Conservation (phyloP, 2,888 invertebrate genomes). For the Parnassius mnemosyne region DNA sequence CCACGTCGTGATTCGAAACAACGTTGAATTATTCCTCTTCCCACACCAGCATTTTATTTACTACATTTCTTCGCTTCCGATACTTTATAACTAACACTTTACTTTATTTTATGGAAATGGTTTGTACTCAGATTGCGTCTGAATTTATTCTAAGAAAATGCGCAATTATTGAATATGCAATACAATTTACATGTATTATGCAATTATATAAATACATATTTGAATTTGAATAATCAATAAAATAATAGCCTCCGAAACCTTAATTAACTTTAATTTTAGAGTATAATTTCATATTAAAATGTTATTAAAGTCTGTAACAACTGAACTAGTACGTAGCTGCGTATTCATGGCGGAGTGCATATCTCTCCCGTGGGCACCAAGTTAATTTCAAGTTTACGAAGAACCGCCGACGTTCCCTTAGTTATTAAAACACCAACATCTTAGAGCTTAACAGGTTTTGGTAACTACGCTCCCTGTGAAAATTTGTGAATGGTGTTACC, state of each 20-base stretch:
- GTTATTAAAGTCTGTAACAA: slow-evolving; percentile 41
- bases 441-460: slow-evolving; percentile 69
- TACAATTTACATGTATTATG: neutral
- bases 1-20: slow-evolving; percentile 38
- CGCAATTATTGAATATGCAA: neutral
- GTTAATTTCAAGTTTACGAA: slow-evolving; percentile 75
- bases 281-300: slow-evolving; percentile 22
- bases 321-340: slow-evolving; percentile 36
- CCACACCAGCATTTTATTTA: slow-evolving; percentile 28
- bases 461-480: slow-evolving; percentile 49
- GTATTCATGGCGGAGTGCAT: slow-evolving; percentile 48
- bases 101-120: too few species aligned
- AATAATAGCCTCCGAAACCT: neutral
- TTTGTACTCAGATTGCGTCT: too few species aligned
- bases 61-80: slow-evolving; percentile 4
- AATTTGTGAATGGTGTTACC: slow-evolving; percentile 39
- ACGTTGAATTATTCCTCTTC: slow-evolving; percentile 34
- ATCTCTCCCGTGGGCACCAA: slow-evolving; percentile 59
- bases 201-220: neutral
- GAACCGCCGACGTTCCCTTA: slow-evolving; percentile 52
- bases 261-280: neutral
- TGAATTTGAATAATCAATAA: too few species aligned
- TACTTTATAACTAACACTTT: slow-evolving; percentile 1
- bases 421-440: slow-evolving; percentile 73
- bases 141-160: too few species aligned